Conservation (phyloP, 2,113 vertebrate species). For the Hiodon alosoides region DNA sequence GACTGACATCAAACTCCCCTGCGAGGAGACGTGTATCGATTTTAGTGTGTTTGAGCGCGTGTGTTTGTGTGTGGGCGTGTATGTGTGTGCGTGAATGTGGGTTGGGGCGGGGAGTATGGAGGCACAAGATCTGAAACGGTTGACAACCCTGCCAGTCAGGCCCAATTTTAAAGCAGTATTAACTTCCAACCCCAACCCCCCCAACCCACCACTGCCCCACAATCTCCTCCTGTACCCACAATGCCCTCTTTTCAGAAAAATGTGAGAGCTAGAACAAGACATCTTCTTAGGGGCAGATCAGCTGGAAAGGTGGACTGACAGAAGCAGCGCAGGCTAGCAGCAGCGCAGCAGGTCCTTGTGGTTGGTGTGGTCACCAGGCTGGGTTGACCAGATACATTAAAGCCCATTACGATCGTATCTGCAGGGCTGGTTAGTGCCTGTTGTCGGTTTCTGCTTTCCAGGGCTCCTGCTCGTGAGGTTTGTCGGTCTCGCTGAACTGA, state of each 20-base stretch:
- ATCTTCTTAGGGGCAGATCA: background rate
- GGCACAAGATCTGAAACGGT: no score
- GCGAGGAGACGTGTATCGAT: no score
- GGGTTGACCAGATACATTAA: background rate
- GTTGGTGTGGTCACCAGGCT: background rate
- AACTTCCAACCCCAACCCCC: background rate
- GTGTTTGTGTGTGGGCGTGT: no score
- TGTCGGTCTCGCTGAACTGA: background rate
- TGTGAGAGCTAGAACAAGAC: background rate
- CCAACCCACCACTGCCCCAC: background rate
- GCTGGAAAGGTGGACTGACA: background rate
- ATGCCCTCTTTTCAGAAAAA: background rate
- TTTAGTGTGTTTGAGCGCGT: no score
- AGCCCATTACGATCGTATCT: background rate
- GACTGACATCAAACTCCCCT: background rate
- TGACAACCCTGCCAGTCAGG: background rate
- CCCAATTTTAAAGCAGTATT: constrained; percentile 10
- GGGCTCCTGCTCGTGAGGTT: background rate
- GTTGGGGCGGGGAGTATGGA: no score
- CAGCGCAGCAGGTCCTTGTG: no score
- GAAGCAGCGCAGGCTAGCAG: background rate
- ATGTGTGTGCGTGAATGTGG: no score
- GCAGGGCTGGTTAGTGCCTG: constrained; percentile 2
- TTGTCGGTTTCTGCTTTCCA: background rate
- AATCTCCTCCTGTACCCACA: background rate